phyloP scores from a whole-genome alignment of 2,113 vertebrate genomes.

The Cephalopholis sonnerati region DNA sequence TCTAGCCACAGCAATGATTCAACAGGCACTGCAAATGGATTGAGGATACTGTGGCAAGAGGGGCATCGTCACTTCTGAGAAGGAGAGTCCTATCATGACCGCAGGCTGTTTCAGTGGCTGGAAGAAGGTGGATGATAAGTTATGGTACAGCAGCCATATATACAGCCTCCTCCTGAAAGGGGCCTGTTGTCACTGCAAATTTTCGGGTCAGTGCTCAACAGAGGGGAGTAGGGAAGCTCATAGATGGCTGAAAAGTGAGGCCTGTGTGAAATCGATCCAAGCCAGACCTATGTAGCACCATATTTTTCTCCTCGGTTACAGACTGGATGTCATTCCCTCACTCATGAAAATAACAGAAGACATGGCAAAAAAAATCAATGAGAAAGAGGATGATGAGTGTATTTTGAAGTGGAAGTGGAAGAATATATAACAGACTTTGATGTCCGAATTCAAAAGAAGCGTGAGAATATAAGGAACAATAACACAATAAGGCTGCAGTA shows the following conservation, averaged over 20 bases:
- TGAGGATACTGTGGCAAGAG: neutral
- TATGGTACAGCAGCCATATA: neutral
- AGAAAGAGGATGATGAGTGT: neutral
- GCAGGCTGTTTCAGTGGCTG: neutral
- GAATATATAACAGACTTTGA: neutral
- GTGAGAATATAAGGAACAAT: neutral
- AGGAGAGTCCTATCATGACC: neutral
- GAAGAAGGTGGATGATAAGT: conserved; percentile 5
- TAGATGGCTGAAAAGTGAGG: neutral
- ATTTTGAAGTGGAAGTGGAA: neutral
- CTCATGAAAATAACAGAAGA: neutral
- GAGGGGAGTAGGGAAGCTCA: neutral
- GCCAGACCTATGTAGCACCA: neutral
- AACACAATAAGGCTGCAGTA: neutral
- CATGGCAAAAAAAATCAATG: neutral
- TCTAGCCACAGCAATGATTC: neutral
- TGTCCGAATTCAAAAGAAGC: neutral
- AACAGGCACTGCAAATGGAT: neutral
- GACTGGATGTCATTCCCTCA: neutral
- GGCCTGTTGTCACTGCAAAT: neutral
- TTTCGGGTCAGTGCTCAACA: neutral
- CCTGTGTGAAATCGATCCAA: neutral
- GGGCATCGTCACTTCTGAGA: neutral
- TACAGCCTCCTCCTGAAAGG: neutral
- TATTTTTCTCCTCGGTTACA: neutral